A percentile compares a stretch with the other conserved stretches of the same genome.
phyloP scores from a whole-genome alignment of 2,888 invertebrate species.

The Terebella lapidaria region DNA sequence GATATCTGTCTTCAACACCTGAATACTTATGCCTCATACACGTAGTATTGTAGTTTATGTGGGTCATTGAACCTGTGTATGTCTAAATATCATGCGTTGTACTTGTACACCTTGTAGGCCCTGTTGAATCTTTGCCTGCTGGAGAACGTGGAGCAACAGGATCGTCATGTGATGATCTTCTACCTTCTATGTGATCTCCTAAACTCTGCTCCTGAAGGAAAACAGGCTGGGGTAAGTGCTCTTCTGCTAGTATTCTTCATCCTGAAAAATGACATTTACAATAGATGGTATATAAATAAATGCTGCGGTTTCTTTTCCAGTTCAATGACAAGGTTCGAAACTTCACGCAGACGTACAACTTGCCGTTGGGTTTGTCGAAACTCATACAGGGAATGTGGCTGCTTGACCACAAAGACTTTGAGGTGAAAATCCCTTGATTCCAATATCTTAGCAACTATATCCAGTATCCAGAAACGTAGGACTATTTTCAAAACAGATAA shows the following conservation, averaged over 20 bases:
- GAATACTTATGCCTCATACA: too few relatives aligned
- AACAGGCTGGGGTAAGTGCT: background rate
- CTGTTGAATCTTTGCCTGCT: background rate
- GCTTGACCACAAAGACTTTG: slow-evolving; percentile 78
- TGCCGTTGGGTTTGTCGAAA: slow-evolving; percentile 70
- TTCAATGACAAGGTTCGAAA: background rate
- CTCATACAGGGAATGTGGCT: slow-evolving; percentile 84
- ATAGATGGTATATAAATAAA: too few relatives aligned
- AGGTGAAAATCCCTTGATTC: slow-evolving; percentile 62
- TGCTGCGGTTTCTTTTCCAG: too few relatives aligned
- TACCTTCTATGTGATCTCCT: slow-evolving; percentile 2
- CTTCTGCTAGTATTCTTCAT: too few relatives aligned
- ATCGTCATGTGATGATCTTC: background rate
- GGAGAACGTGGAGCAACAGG: background rate
- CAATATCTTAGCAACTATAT: too few relatives aligned
- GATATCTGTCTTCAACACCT: too few relatives aligned
- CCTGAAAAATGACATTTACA: too few relatives aligned
- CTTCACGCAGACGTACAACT: slow-evolving; percentile 60
- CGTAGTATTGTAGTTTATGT: too few relatives aligned
- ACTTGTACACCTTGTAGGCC: background rate
- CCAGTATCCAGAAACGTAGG: too few relatives aligned
- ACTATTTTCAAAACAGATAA: too few relatives aligned
- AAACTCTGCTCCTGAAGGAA: background rate
- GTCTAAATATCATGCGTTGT: too few relatives aligned
- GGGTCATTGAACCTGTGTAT: too few relatives aligned